phyloP scores from a whole-genome alignment of 2,888 invertebrate species.

The Nephrotoma appendiculata region DNA sequence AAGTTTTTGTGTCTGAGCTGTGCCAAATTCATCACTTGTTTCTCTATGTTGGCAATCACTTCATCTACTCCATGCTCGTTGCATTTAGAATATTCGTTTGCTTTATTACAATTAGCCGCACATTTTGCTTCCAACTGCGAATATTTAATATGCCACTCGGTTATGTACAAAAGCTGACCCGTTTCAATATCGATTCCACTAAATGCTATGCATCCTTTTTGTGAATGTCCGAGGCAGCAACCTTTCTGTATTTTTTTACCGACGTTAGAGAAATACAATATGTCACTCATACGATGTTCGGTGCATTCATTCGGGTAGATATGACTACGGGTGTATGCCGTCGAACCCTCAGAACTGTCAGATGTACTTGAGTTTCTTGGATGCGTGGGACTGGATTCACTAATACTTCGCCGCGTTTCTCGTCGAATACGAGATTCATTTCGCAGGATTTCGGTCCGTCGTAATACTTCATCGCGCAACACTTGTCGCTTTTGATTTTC shows the following conservation, averaged over 20 bases:
- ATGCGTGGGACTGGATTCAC: slow-evolving; percentile 28
- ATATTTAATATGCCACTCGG: slow-evolving; percentile 56
- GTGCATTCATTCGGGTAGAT: slow-evolving; percentile 26
- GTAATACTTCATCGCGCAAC: slow-evolving; percentile 59
- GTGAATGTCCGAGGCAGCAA: slow-evolving; percentile 62
- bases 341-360: slow-evolving; percentile 38
- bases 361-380: slow-evolving; percentile 35
- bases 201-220: slow-evolving; percentile 57
- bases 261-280: slow-evolving; percentile 39
- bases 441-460: slow-evolving; percentile 61
- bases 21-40: slow-evolving; percentile 58
- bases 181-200: slow-evolving; percentile 59
- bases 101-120: slow-evolving; percentile 23
- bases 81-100: slow-evolving; percentile 22
- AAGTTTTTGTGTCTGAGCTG: slow-evolving; percentile 57
- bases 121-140: slow-evolving; percentile 29
- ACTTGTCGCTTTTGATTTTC: slow-evolving; percentile 55
- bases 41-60: slow-evolving; percentile 44
- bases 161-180: slow-evolving; percentile 55
- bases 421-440: slow-evolving; percentile 46
- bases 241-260: slow-evolving; percentile 55
- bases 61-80: slow-evolving; percentile 29
- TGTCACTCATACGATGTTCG: slow-evolving; percentile 39
- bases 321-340: slow-evolving; percentile 28
- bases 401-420: slow-evolving; percentile 35